Evolutionary conservation across 2,797 vertebrate genomes (phyloP).

Genomic region (Pteropus rufus): DNA sequence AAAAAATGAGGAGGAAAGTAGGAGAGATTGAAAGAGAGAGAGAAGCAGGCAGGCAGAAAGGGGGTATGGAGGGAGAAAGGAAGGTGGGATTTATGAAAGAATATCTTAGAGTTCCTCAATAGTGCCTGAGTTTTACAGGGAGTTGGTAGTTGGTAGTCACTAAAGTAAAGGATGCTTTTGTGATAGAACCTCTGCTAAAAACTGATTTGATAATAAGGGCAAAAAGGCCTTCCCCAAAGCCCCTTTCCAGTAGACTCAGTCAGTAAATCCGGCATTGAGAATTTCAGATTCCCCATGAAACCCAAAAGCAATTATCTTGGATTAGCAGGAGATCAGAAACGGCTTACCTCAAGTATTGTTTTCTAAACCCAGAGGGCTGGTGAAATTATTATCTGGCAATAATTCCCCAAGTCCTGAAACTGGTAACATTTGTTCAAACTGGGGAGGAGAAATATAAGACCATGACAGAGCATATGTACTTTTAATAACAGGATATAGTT

Average conservation of each 20-base stretch:
- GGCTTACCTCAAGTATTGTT: constrained; percentile 81
- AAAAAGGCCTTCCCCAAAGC: constrained; percentile 37
- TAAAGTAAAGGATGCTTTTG: constrained; percentile 37
- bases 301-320: constrained; percentile 83
- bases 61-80: too few species aligned
- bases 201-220: not conserved
- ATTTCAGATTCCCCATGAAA: constrained; percentile 80
- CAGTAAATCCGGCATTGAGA: constrained; percentile 32
- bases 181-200: constrained; percentile 41
- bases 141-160: not conserved
- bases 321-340: constrained; percentile 81
- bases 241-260: constrained; percentile 64
- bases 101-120: too few species aligned
- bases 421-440: constrained; percentile 48
- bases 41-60: too few species aligned
- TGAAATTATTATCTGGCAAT: constrained; percentile 69
- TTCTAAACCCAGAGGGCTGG: constrained; percentile 72
- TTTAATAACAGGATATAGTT: not conserved
- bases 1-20: not conserved
- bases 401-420: constrained; percentile 52
- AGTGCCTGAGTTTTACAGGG: not conserved
- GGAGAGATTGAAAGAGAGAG: too few species aligned
- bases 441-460: not conserved
- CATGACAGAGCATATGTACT: not conserved
- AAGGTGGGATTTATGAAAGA: not conserved